These are phyloP conservation scores for Thunnus albacares DNA, from an alignment of 2,797 vertebrate species.

Conservation along the genomic window DNA sequence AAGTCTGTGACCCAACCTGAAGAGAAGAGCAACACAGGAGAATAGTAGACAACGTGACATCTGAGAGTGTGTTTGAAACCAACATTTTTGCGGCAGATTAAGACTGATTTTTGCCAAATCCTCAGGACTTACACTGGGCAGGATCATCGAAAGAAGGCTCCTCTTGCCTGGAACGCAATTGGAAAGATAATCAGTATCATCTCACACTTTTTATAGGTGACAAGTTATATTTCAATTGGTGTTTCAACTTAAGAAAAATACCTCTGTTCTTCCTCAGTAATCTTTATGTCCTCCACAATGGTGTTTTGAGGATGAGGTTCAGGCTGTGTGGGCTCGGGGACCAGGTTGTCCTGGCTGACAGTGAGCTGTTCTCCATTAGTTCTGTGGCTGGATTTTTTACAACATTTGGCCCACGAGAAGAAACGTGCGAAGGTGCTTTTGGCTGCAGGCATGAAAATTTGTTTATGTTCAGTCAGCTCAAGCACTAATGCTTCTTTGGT, in stretches of 20 bases:
- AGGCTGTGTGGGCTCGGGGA: neutral
- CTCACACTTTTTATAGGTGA: neutral
- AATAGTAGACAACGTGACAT: neutral
- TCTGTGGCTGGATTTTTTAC: neutral
- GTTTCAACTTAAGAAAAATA: conserved; percentile 10
- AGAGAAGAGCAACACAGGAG: neutral
- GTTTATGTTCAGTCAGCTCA: too few relatives aligned
- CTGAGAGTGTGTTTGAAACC: neutral
- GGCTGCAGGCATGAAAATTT: conserved; percentile 33
- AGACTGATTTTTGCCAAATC: neutral
- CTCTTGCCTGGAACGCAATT: conserved; percentile 28
- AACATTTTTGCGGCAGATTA: too few relatives aligned
- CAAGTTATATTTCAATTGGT: neutral
- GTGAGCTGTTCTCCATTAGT: fast-evolving
- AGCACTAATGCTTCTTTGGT: too few relatives aligned
- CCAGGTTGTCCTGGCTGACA: neutral
- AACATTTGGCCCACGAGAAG: conserved; percentile 29
- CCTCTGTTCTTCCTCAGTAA: neutral
- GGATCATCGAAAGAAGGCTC: neutral
- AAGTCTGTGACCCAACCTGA: conserved; percentile 73
- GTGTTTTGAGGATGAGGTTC: conserved; percentile 50
- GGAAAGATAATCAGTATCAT: neutral
- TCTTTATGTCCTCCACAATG: conserved; percentile 37
- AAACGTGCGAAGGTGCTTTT: conserved; percentile 4
- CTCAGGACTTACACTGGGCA: conserved; percentile 39